Conservation (phyloP, 1,140 invertebrate species). For the Sesamia nonagrioides region DNA sequence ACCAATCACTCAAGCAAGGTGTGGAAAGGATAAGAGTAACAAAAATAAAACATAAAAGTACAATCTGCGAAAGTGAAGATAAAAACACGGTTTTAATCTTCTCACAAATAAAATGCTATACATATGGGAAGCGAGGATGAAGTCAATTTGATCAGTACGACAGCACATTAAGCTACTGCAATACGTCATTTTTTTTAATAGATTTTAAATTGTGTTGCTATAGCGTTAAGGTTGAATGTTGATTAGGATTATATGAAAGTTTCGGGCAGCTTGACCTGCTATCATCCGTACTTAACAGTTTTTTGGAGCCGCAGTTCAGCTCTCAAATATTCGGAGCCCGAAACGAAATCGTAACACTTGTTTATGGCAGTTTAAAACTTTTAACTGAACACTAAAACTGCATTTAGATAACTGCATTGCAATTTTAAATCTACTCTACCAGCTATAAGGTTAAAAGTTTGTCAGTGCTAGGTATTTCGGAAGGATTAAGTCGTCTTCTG, state of each 20-base stretch:
- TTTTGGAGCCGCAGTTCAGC: constrained; percentile 20
- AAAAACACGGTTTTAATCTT: constrained; percentile 11
- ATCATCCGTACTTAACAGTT: constrained; percentile 10
- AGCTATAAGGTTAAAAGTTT: not conserved
- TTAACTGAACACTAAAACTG: constrained; percentile 43
- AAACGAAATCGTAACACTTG: constrained; percentile 52
- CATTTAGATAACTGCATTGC: not conserved
- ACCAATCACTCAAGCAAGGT: too few species aligned
- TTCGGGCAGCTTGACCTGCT: too few species aligned
- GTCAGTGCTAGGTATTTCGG: not conserved
- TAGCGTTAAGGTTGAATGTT: too few species aligned
- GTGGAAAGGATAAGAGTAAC: too few species aligned
- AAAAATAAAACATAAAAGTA: not conserved
- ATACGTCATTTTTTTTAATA: too few species aligned
- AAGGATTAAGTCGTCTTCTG: constrained; percentile 39
- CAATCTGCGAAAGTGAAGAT: not conserved
- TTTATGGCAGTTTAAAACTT: constrained; percentile 52
- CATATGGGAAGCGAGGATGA: constrained; percentile 9
- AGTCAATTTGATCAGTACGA: too few species aligned
- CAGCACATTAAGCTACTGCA: too few species aligned
- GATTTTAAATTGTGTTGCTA: too few species aligned
- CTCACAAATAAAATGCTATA: constrained; percentile 17
- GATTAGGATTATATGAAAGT: too few species aligned
- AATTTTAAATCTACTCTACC: not conserved
- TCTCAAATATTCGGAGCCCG: constrained; percentile 40